Evolutionary conservation across 2,888 invertebrate genomes (phyloP), one percentile per base, ranked within the genome.

Genomic region (Caenorhabditis sp.): DNA sequence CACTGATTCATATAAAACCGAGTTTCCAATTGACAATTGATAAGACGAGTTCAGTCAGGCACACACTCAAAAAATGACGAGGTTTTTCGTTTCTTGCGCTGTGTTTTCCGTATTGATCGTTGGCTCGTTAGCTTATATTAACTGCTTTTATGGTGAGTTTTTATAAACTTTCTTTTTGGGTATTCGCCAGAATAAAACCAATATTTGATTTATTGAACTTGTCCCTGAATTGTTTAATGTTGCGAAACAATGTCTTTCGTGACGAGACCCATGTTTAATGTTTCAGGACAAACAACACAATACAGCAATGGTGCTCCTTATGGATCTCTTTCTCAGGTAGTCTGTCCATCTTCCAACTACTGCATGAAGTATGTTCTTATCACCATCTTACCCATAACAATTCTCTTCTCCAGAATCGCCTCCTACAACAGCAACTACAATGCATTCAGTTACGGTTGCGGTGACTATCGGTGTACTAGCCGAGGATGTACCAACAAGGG

Each of bases 21-120:
- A 24, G 51, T 40, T 40, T 13, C 55, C 28, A 55, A 24, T 13
- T 53, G 51, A 9, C 4, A 15, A 28, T 28, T 55, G 55, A 55
- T 55, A 55, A 55, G 22, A 24, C 22, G 24, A 22, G 51, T 28
- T 53, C 51, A 53, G 51, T 24, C 28, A 3, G 55, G 2, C 55
- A 28, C n/a, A 15, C 47, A 47, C 13, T n/a, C n/a, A n/a, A 24
- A n/a, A 2, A 55, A 55, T 55, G 55, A 55, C 55, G 55, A 55
- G 55, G 55, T 55, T 55, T 55, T 28, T 55, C 28, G 26, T 55
- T 6, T 55, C n/a, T 28, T 20, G 26, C 28, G 55, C 28, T 2
- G 26, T 53, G 4, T n/a, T 55, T 9, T 47, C 47, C 8, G 47
- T 9, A 5, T 18, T 47, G 18, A 20, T 47, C 18, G 20, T 11